Evolutionary conservation across 2,888 invertebrate species (phyloP).

Genomic region (Eupeodes latifasciatus): DNA sequence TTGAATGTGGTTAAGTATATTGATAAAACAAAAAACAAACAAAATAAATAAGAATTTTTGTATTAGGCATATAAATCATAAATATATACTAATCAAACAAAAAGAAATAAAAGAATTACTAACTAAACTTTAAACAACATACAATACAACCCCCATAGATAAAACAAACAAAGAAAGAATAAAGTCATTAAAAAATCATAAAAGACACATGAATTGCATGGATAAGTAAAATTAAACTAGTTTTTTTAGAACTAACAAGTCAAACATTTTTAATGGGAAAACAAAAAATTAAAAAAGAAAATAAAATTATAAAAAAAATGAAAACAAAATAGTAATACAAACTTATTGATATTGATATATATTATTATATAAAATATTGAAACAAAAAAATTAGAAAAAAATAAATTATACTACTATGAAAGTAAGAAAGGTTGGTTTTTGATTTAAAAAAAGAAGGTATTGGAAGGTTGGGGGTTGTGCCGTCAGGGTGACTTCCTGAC

Average conservation of each 20-base stretch:
- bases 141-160: neutral
- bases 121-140: conserved; percentile 42
- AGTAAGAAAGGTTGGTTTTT: conserved; percentile 3
- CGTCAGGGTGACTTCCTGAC: too few relatives aligned
- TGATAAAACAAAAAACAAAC: neutral
- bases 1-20: conserved; percentile 34
- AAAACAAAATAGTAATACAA: conserved; percentile 50
- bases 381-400: conserved; percentile 60
- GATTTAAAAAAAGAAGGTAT: neutral
- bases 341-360: conserved; percentile 73
- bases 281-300: conserved; percentile 33
- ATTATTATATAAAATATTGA: conserved; percentile 75
- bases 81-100: conserved; percentile 17
- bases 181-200: conserved; percentile 34
- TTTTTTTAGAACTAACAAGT: conserved; percentile 67
- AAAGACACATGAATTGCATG: conserved; percentile 56
- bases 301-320: conserved; percentile 36
- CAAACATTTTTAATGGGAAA: conserved; percentile 71
- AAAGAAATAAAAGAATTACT: conserved; percentile 28
- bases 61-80: conserved; percentile 9
- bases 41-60: conserved; percentile 25
- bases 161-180: conserved; percentile 18
- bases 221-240: conserved; percentile 55
- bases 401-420: conserved; percentile 74
- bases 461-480: too few relatives aligned